Conservation (phyloP, 2,888 invertebrate species). For the Ormyrus pomaceus region DNA sequence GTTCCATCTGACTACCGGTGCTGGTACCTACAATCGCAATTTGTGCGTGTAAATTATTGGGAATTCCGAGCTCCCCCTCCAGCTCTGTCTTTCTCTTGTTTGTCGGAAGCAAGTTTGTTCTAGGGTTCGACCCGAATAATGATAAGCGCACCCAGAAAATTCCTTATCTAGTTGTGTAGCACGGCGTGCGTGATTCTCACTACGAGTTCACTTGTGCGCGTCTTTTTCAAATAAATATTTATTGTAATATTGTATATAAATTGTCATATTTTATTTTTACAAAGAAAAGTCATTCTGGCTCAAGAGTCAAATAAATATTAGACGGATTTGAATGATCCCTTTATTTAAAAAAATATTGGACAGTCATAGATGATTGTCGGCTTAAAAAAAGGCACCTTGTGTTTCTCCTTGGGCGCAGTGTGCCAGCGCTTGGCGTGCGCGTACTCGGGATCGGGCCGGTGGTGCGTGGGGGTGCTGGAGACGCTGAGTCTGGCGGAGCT, state of each 20-base stretch:
- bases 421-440: constrained; percentile 78
- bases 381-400: constrained; percentile 74
- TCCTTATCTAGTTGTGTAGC: not conserved
- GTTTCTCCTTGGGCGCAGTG: constrained; percentile 80
- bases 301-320: no score
- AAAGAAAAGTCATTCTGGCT: no score
- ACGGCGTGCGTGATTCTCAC: not conserved
- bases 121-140: no score
- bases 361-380: constrained; percentile 45
- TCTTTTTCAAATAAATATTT: no score
- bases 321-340: no score
- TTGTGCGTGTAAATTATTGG: constrained; percentile 41
- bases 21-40: constrained; percentile 67
- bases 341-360: no score
- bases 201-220: not conserved
- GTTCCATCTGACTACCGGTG: constrained; percentile 80
- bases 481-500: constrained; percentile 67
- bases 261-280: no score
- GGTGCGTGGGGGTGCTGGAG: constrained; percentile 71
- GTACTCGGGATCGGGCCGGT: constrained; percentile 71
- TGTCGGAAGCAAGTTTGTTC: no score
- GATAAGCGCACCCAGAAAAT: not conserved
- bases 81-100: not conserved
- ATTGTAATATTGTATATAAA: no score
- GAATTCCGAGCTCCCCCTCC: constrained; percentile 7